Conservation (phyloP, 1,140 invertebrate genomes). For the Trissolcus basalis region DNA sequence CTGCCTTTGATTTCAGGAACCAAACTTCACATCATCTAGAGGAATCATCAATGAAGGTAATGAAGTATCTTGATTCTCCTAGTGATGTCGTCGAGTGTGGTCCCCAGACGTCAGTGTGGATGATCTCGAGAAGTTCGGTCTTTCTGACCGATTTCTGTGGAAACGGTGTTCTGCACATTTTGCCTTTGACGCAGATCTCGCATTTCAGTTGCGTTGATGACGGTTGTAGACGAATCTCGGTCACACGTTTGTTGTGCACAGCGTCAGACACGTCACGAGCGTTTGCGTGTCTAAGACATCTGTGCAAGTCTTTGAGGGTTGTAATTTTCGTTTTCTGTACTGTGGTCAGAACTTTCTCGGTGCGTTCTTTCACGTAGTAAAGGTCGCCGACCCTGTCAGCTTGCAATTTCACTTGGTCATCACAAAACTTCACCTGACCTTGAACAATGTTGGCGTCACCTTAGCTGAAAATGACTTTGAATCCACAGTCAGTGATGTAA, state of each 20-base stretch:
- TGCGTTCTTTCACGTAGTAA: too few species aligned
- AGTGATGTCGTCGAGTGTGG: background rate
- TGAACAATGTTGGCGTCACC: background rate
- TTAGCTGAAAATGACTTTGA: background rate
- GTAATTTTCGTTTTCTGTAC: too few species aligned
- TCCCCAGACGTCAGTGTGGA: background rate
- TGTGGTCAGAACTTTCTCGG: too few species aligned
- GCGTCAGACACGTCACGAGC: too few species aligned
- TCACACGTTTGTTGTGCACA: too few species aligned
- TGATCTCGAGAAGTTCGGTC: background rate
- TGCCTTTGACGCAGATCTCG: too few species aligned
- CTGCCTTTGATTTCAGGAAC: conserved; percentile 2
- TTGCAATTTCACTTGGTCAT: background rate
- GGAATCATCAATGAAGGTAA: background rate
- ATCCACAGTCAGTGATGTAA: conserved; percentile 1
- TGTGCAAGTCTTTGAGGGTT: too few species aligned
- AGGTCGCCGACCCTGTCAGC: background rate
- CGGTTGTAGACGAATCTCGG: too few species aligned
- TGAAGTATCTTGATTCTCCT: conserved; percentile 4
- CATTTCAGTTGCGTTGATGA: too few species aligned
- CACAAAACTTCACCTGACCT: background rate
- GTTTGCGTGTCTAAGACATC: too few species aligned
- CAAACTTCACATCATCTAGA: conserved; percentile 5
- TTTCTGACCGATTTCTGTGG: too few species aligned
- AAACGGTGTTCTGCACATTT: too few species aligned